These are phyloP conservation scores for Zoanthus sociatus DNA, from an alignment of 92 coral and sea anemone genomes.

Conservation along the genomic window DNA sequence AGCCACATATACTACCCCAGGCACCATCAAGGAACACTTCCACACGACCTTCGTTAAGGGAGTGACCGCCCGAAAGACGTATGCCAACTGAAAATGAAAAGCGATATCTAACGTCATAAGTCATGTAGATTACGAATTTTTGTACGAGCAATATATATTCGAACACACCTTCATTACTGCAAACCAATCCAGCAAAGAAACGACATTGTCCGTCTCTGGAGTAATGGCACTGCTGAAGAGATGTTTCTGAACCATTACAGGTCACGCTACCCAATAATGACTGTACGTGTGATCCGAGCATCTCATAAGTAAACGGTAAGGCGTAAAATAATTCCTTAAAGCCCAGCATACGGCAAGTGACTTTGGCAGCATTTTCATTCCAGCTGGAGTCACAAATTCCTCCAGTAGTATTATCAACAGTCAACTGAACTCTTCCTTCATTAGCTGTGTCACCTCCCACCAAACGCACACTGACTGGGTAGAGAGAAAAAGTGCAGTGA, in stretches of 20 bases:
- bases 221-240: conserved; percentile 15
- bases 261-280: conserved; percentile 20
- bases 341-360: conserved; percentile 33
- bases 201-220: conserved; percentile 14
- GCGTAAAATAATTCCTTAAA: conserved; percentile 22
- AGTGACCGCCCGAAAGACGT: conserved; percentile 13
- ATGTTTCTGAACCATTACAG: conserved; percentile 18
- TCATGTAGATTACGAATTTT: too few species aligned
- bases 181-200: conserved; percentile 32
- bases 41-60: conserved; percentile 30
- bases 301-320: conserved; percentile 15
- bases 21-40: conserved; percentile 13
- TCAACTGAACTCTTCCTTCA: conserved; percentile 16
- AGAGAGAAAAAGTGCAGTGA: neutral
- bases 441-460: conserved; percentile 15
- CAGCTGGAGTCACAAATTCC: conserved; percentile 22
- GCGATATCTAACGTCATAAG: too few species aligned
- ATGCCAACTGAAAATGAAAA: conserved; percentile 7
- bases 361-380: conserved; percentile 19
- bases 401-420: neutral
- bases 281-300: conserved; percentile 17
- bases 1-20: conserved; percentile 37
- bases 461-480: conserved; percentile 15
- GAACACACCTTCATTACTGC: conserved; percentile 9
- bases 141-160: too few species aligned